Evolutionary conservation across 2,888 invertebrate genomes (phyloP).

Genomic region (Leucophora obtusa): DNA sequence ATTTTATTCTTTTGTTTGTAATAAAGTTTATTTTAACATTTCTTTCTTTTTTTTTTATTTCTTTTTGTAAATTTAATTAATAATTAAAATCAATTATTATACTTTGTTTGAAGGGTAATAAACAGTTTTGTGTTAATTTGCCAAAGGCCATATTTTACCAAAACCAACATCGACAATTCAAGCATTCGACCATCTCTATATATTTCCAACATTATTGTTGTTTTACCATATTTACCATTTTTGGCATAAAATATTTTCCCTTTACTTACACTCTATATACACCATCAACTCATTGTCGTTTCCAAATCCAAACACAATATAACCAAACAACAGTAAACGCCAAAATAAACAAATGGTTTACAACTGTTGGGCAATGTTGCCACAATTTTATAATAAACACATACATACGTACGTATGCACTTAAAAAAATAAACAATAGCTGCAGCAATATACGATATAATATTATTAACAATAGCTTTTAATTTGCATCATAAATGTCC

Average conservation of each 20-base stretch:
- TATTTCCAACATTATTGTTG: neutral
- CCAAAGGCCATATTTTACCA: conserved; percentile 43
- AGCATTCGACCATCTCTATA: neutral
- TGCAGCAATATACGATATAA: conserved; percentile 13
- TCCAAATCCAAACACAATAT: neutral
- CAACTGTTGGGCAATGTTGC: conserved; percentile 13
- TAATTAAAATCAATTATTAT: conserved; percentile 63
- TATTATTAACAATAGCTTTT: conserved; percentile 46
- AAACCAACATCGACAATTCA: conserved; percentile 21
- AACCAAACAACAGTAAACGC: conserved; percentile 43
- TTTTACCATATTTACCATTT: neutral
- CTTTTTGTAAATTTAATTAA: conserved; percentile 40
- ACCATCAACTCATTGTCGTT: neutral
- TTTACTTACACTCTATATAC: neutral
- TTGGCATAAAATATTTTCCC: neutral
- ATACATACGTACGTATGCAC: neutral
- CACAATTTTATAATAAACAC: neutral
- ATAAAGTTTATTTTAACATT: no score
- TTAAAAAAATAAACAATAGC: no score
- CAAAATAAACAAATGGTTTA: conserved; percentile 51
- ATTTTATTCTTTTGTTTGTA: no score
- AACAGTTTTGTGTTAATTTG: conserved; percentile 31
- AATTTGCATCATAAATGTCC: conserved; percentile 58
- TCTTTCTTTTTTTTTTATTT: neutral
- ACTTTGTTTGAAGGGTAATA: conserved; percentile 36